Evolutionary conservation across 2,113 vertebrate genomes (phyloP).

Genomic region (Neomonachus schauinslandi): DNA sequence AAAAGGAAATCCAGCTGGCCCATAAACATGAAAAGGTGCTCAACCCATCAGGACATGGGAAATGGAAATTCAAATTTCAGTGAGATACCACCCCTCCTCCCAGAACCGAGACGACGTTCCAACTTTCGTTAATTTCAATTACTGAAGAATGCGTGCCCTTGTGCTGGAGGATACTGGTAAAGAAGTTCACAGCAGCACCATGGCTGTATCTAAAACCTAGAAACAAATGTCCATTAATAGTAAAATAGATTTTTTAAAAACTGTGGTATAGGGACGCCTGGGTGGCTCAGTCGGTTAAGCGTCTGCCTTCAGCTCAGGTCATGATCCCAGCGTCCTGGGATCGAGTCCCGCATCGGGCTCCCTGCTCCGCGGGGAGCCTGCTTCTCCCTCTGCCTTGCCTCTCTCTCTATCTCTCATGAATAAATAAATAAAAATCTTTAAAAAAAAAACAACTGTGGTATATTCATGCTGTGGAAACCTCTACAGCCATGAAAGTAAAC

Average conservation of each 20-base stretch:
- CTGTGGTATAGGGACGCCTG: no score
- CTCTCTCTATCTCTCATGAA: no score
- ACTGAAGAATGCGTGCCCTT: background rate
- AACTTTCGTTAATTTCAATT: background rate
- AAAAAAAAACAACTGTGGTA: no score
- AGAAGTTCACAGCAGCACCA: background rate
- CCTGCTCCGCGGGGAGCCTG: no score
- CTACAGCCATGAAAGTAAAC: background rate
- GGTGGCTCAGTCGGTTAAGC: no score
- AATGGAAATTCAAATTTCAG: background rate
- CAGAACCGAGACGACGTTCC: background rate
- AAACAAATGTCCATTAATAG: background rate
- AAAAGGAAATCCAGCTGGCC: background rate
- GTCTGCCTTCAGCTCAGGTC: no score
- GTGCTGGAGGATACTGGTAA: background rate
- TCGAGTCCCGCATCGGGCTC: no score
- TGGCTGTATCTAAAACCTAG: background rate
- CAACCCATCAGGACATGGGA: background rate
- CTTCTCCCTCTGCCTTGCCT: no score
- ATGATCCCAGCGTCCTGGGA: no score
- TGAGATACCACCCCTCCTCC: background rate
- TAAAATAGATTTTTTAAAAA: background rate
- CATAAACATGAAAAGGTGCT: background rate
- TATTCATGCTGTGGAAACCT: background rate
- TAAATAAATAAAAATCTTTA: no score